Conservation (phyloP, 2,888 invertebrate species). For the Ramazzottius varieornatus region DNA sequence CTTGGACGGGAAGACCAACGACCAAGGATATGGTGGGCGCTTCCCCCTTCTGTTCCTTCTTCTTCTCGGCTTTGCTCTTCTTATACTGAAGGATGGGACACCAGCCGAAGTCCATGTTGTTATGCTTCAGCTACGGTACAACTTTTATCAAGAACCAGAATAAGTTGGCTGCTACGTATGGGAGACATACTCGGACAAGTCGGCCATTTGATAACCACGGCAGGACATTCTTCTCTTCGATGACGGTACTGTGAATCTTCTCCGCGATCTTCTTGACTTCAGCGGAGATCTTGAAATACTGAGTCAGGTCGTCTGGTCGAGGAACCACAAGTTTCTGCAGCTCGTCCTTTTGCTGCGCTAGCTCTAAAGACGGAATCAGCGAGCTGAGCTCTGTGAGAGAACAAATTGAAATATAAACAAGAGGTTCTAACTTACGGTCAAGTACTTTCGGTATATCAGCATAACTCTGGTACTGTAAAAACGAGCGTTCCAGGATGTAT, state of each 20-base stretch:
- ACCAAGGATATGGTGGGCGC: neutral
- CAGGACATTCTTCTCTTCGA: constrained; percentile 56
- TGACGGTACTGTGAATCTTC: constrained; percentile 16
- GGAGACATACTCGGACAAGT: constrained; percentile 44
- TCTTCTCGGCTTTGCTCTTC: constrained; percentile 26
- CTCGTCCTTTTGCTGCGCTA: neutral
- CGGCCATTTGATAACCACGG: constrained; percentile 85
- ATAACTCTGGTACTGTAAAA: constrained; percentile 97
- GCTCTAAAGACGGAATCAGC: neutral
- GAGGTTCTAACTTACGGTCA: constrained; percentile 53
- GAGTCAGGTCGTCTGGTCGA: neutral
- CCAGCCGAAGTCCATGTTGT: constrained; percentile 74
- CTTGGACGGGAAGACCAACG: neutral
- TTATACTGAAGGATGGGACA: constrained; percentile 77
- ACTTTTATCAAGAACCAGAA: no score
- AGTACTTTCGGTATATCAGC: constrained; percentile 65
- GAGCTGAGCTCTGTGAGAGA: no score
- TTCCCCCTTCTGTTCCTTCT: neutral
- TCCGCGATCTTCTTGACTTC: neutral
- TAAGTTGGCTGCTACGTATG: no score
- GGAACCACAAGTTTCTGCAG: neutral
- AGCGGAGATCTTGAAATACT: neutral
- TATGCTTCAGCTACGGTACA: constrained; percentile 45
- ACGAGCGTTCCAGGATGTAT: constrained; percentile 90
- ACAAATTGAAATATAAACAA: constrained; percentile 2